Evolutionary conservation across 2,797 vertebrate genomes (phyloP).

Genomic region (Cheirogaleus major): DNA sequence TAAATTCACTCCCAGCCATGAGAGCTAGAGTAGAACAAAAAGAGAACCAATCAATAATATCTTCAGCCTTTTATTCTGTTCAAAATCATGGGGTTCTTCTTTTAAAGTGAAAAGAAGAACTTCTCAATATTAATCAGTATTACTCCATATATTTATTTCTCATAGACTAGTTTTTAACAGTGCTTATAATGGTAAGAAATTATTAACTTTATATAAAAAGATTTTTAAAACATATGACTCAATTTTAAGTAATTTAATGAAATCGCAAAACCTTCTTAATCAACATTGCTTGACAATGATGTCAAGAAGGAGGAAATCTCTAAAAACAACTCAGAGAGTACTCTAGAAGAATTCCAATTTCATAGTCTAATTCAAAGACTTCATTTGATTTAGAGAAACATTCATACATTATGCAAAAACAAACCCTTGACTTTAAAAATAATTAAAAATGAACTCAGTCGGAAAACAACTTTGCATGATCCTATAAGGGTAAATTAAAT

Average conservation of each 20-base stretch:
- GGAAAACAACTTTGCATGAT: conserved; percentile 75
- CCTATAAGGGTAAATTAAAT: conserved; percentile 80
- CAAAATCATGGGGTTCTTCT: conserved; percentile 26
- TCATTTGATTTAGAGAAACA: conserved; percentile 71
- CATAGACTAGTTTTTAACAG: not conserved
- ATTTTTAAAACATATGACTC: not conserved
- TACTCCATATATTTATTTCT: not conserved
- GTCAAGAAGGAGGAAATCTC: conserved; percentile 29
- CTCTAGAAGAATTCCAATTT: conserved; percentile 52
- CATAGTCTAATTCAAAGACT: conserved; percentile 63
- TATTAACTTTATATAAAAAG: not conserved
- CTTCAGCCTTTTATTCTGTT: conserved; percentile 2
- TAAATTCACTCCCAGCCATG: conserved; percentile 87
- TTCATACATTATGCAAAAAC: conserved; percentile 71
- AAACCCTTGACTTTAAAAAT: conserved; percentile 79
- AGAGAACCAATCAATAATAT: conserved; percentile 54
- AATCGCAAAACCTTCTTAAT: conserved; percentile 4
- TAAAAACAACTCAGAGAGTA: conserved; percentile 62
- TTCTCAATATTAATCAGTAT: conserved; percentile 55
- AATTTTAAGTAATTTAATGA: conserved; percentile 28
- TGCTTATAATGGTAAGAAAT: conserved; percentile 17
- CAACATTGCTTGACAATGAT: conserved; percentile 32
- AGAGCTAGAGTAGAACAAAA: conserved; percentile 79
- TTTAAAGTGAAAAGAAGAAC: conserved; percentile 50
- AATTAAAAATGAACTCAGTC: conserved; percentile 81